Base-by-base conservation (phyloP, 2,888 invertebrate genomes). In the Antheraea assamensis region DNA sequence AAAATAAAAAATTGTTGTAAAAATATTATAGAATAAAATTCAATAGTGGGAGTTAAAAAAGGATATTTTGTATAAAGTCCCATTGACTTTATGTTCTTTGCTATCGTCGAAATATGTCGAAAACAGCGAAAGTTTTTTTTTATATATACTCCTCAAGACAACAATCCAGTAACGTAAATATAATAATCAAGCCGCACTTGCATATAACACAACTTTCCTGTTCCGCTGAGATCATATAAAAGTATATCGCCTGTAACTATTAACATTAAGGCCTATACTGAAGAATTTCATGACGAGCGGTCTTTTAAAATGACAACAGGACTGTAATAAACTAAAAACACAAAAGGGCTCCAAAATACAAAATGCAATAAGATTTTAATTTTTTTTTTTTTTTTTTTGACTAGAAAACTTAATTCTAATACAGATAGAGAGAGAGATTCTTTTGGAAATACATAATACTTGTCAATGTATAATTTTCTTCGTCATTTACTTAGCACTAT, bases 391-490 rank as follows among this genome's bases (percentile, higher is more conserved):
- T 13, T 87, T 89, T 92, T 93, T 92, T 94, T 94, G 94, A 94
- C 94, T 94, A 94, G 94, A 94, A 90, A 88, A 86, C 90, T 93
- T 92, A 90, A 88, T 88, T 89, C 90, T 92, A 93, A 93, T 92
- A 93, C 92, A 93, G 68, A 68, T 35, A 68, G 91, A 92, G 89
- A 92, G 89, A 92, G 93, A 93, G 94, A 93, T 93, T 93, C 93
- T 88, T 92, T 90, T 88, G 87, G 87, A 87, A 89, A 87, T 87
- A 85, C 84, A 86, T 92, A 92, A 93, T 93, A 93, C 93, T 93
- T 93, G 87, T 87, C 83, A 85, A 83, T 89, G 87, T 86, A 80
- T 82, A 86, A 80, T 83, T 82, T 79, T 83, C 10, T 64, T 83
- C 82, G 85, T 86, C 83, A 83, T 86, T 84, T 83, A 85, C 79